These are phyloP conservation scores for Linepithema humile DNA, from an alignment of 1,140 invertebrate species.

Conservation along the genomic window DNA sequence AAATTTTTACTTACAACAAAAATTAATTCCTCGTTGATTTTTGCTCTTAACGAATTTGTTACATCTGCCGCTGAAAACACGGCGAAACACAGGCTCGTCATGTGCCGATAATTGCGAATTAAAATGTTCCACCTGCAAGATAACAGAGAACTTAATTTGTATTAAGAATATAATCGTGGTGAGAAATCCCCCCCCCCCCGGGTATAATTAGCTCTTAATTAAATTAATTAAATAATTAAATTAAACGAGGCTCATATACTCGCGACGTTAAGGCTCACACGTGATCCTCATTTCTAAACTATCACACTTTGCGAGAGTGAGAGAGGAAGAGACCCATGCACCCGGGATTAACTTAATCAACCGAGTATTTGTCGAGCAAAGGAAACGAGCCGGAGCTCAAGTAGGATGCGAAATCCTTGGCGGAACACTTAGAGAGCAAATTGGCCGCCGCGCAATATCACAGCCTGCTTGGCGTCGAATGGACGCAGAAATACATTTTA, in stretches of 20 bases:
- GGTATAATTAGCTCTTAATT: constrained; percentile 22
- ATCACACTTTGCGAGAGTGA: neutral
- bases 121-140: neutral
- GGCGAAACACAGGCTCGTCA: no score
- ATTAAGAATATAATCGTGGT: neutral
- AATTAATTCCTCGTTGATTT: neutral
- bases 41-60: neutral
- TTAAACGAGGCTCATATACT: constrained; percentile 19
- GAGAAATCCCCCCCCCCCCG: neutral
- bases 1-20: neutral
- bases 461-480: neutral
- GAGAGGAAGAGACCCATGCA: neutral
- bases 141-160: neutral
- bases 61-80: no score
- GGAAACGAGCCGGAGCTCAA: constrained; percentile 43
- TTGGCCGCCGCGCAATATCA: constrained; percentile 46
- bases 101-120: neutral
- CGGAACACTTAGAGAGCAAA: neutral
- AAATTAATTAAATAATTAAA: no score
- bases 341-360: constrained; percentile 52
- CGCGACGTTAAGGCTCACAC: constrained; percentile 1
- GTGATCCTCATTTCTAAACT: constrained; percentile 4
- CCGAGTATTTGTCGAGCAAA: constrained; percentile 56
- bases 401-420: constrained; percentile 9
- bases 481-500: constrained; percentile 54